Evolutionary conservation across 2,888 invertebrate species (phyloP), one percentile per base, ranked within the genome.

Genomic region (Pollenia amentaria): DNA sequence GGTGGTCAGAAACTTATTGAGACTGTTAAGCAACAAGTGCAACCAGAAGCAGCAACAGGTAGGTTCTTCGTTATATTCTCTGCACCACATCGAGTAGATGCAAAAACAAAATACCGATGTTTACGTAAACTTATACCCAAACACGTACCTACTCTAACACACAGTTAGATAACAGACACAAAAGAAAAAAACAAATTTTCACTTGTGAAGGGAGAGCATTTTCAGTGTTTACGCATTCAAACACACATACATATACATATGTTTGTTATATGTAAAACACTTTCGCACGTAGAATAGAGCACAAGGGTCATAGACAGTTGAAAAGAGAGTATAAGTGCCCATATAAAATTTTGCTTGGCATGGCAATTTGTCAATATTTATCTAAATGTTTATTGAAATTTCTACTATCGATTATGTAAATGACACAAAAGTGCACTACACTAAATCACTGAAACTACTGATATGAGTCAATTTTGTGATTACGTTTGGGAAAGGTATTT

Each of bases 11-110:
- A 92, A 89, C 90, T 93, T 89, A 91, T 92, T 88, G 91, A 91
- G 87, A 93, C 90, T 89, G 92, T 92, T 85, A 92, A 90, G 89
- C 91, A 92, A 90, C 92, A 92, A 90, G 91, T 91, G 90, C 92
- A 93, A 89, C 90, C 92, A 75, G 91, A 92, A 89, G 92, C 92
- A 88, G 91, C 92, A 92, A 93, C 93, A 93, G 93, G 93, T 93
- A 93, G 91, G 93, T 93, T 65, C 46, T 60, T 48, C 75, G 72
- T 76, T 60, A 75, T 65, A 29, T 77, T 67, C 51, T 12, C 79
- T 42, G 78, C 79, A 88, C 75, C 64, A 55, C 29, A 29, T 29
- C 29, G 3, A 6, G 29, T 48, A 69, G 60, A 42, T 18, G 29
- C 42, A 48, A 62, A 46, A 51, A 67, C 14, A 83, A n/a, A 29